Evolutionary conservation across 1,140 invertebrate genomes (phyloP).

Genomic region (Drosophila watanabei): DNA sequence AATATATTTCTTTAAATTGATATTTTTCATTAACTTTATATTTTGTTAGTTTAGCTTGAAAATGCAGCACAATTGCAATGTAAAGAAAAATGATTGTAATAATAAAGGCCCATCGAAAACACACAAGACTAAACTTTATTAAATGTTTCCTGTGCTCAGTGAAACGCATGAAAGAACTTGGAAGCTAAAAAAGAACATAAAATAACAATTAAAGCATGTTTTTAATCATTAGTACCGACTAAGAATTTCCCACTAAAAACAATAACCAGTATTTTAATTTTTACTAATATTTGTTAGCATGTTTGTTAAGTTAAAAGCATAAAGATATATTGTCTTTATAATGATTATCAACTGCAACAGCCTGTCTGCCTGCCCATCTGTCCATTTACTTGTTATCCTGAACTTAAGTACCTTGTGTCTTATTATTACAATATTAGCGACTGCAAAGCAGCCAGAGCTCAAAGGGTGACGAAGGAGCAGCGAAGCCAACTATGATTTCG

Average conservation of each 20-base stretch:
- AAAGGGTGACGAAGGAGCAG: constrained; percentile 1
- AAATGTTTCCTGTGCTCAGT: constrained; percentile 69
- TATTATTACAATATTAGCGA: background rate
- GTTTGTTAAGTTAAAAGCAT: background rate
- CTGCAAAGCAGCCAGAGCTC: no score
- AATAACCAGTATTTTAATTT: no score
- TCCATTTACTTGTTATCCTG: background rate
- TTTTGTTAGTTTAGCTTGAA: background rate
- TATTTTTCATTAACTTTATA: no score
- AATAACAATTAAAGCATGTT: background rate
- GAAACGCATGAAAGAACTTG: constrained; percentile 50
- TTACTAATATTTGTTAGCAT: background rate
- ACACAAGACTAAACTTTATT: constrained; percentile 56
- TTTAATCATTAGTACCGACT: background rate
- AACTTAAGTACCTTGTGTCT: background rate
- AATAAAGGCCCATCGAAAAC: background rate
- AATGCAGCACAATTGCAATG: no score
- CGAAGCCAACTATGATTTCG: constrained; percentile 6
- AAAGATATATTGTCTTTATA: background rate
- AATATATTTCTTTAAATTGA: background rate
- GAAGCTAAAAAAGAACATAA: constrained; percentile 45
- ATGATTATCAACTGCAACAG: no score
- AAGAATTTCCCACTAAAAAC: background rate
- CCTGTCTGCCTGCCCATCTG: background rate
- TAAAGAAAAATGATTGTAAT: background rate